phyloP scores from a whole-genome alignment of 2,797 vertebrate species.

The Gallinago solitaria region DNA sequence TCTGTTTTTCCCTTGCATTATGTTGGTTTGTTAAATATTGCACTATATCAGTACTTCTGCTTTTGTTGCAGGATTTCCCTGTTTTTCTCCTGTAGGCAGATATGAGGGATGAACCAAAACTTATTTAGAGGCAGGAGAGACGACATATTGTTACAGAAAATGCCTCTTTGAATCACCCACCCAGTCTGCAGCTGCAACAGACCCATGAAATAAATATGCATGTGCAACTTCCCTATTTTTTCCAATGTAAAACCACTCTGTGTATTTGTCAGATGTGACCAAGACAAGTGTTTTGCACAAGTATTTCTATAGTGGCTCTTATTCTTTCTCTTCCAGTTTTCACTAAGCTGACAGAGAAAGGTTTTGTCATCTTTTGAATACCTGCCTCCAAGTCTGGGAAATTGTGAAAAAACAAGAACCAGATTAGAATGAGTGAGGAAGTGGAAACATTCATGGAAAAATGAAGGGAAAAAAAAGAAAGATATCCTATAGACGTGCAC shows the following conservation, averaged over 20 bases:
- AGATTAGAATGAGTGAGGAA: neutral
- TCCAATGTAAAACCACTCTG: neutral
- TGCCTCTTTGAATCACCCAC: neutral
- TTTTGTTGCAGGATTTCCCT: neutral
- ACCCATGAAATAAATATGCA: neutral
- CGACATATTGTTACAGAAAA: neutral
- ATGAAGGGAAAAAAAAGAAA: neutral
- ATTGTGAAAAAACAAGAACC: neutral
- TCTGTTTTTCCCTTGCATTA: neutral
- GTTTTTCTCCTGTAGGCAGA: neutral
- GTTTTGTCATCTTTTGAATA: neutral
- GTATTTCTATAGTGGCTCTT: neutral
- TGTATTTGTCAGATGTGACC: neutral
- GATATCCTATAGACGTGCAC: rapidly evolving
- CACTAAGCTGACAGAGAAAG: neutral
- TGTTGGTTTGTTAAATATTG: neutral
- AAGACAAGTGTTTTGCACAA: neutral
- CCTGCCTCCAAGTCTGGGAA: neutral
- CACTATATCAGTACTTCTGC: neutral
- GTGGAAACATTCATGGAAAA: neutral
- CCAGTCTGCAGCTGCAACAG: neutral
- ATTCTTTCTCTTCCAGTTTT: neutral
- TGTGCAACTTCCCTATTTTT: neutral
- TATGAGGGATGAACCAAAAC: neutral
- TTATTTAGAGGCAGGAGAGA: neutral